A percentile compares a stretch with the other conserved stretches of the same genome.
Conservation (phyloP, 2,113 vertebrate species). For the Anthoscopus minutus region DNA sequence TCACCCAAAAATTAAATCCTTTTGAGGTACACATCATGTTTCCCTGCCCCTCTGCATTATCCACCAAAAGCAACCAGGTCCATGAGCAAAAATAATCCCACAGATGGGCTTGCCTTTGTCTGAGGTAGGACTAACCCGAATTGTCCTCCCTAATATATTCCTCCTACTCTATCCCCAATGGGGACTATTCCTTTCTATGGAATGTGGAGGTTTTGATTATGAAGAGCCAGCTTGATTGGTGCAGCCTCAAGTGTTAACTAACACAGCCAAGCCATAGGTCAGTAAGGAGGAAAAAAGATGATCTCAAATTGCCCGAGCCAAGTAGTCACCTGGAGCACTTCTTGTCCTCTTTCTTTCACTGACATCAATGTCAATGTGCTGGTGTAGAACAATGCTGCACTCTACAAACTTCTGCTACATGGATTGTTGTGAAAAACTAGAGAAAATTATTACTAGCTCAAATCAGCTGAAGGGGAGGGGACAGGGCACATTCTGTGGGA, state of each 20-base stretch:
- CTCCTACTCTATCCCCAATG: neutral
- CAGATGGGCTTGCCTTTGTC: neutral
- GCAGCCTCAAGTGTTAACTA: neutral
- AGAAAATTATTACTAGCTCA: neutral
- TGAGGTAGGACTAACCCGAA: neutral
- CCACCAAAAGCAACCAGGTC: neutral
- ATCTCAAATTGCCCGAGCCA: neutral
- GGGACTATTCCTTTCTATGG: neutral
- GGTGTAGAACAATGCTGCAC: fast-evolving
- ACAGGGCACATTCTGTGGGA: neutral
- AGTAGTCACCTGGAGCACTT: neutral
- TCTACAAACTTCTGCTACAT: neutral
- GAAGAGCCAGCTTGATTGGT: neutral
- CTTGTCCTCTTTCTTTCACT: neutral
- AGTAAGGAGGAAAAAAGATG: neutral
- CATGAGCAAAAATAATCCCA: neutral
- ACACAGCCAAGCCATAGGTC: neutral
- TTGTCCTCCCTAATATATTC: neutral
- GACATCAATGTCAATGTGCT: fast-evolving
- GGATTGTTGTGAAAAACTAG: neutral
- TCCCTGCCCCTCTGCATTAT: neutral
- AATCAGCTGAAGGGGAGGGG: neutral
- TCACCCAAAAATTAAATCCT: neutral
- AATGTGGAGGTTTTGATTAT: neutral
- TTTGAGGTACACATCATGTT: neutral